Conservation (phyloP, 1,140 invertebrate genomes). For the Eciton burchellii region DNA sequence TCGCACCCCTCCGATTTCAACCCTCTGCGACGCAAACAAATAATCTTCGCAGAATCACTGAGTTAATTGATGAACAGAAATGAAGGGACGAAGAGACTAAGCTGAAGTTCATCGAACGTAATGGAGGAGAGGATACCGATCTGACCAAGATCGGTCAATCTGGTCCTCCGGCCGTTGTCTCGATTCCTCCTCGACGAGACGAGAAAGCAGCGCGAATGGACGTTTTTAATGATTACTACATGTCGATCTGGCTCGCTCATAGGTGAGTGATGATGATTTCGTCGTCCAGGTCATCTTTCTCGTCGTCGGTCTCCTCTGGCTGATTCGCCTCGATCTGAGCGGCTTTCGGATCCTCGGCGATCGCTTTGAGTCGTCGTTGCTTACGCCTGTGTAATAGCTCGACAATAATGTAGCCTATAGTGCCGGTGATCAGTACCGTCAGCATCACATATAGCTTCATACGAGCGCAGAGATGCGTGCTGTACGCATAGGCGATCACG, state of each 20-base stretch:
- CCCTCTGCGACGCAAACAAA: background rate
- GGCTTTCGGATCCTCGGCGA: slow-evolving; percentile 89
- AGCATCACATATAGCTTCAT: slow-evolving; percentile 96
- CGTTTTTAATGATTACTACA: background rate
- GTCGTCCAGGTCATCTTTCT: slow-evolving; percentile 93
- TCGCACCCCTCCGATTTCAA: background rate
- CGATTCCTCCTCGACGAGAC: slow-evolving; percentile 40
- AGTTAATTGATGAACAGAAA: no score
- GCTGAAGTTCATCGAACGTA: background rate
- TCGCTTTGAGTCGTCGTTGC: slow-evolving; percentile 88
- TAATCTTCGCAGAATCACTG: no score
- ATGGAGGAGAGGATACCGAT: background rate
- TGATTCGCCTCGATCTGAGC: slow-evolving; percentile 86
- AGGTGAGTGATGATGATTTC: slow-evolving; percentile 94
- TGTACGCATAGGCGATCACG: slow-evolving; percentile 95
- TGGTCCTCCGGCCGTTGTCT: slow-evolving; percentile 21
- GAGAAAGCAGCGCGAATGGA: background rate
- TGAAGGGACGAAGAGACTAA: no score
- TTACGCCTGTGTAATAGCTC: slow-evolving; percentile 94
- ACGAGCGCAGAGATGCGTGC: slow-evolving; percentile 93
- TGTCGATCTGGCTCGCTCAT: slow-evolving; percentile 81
- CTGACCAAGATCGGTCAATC: background rate
- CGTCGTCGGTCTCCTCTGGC: slow-evolving; percentile 91
- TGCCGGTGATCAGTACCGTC: slow-evolving; percentile 91
- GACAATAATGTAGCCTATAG: slow-evolving; percentile 92